Percentiles rank a stretch among this genome's conserved stretches.
These are phyloP conservation scores for Halyomorpha halys DNA, from an alignment of 1,140 invertebrate species.

Conservation along the genomic window DNA sequence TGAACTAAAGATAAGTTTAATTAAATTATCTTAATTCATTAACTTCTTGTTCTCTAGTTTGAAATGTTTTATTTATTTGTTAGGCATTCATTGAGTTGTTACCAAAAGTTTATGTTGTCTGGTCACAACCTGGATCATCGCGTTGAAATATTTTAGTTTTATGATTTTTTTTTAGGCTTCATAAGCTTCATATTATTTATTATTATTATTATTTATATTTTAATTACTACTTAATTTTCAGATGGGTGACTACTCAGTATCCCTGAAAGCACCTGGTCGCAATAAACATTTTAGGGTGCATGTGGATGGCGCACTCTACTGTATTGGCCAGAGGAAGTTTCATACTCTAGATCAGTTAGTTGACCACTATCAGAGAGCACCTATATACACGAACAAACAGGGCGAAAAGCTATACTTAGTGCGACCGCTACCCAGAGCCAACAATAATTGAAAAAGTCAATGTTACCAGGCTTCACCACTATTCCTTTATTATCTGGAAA, in stretches of 20 bases:
- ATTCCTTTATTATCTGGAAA: background rate
- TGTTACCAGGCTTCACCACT: background rate
- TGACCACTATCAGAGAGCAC: slow-evolving; percentile 95
- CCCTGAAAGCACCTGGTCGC: slow-evolving; percentile 89
- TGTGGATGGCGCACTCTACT: slow-evolving; percentile 84
- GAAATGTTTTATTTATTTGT: too few species aligned
- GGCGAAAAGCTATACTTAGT: slow-evolving; percentile 88
- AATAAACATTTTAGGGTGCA: slow-evolving; percentile 99
- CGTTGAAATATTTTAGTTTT: background rate
- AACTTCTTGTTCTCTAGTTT: too few species aligned
- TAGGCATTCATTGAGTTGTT: too few species aligned
- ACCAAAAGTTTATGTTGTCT: too few species aligned
- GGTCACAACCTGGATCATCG: too few species aligned
- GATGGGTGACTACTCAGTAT: slow-evolving; percentile 97
- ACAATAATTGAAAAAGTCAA: slow-evolving; percentile 6
- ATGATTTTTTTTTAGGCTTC: background rate
- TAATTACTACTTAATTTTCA: slow-evolving; percentile 38
- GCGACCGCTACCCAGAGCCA: slow-evolving; percentile 55
- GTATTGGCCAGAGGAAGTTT: slow-evolving; percentile 97
- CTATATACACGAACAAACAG: slow-evolving; percentile 95
- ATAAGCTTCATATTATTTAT: background rate
- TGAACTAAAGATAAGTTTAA: too few species aligned
- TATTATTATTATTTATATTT: background rate
- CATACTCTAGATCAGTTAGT: slow-evolving; percentile 91
- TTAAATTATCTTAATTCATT: too few species aligned